Evolutionary conservation across 2,797 vertebrate species (phyloP), one percentile per base, ranked within the genome.

Genomic region (Pagetopsis macropterus): DNA sequence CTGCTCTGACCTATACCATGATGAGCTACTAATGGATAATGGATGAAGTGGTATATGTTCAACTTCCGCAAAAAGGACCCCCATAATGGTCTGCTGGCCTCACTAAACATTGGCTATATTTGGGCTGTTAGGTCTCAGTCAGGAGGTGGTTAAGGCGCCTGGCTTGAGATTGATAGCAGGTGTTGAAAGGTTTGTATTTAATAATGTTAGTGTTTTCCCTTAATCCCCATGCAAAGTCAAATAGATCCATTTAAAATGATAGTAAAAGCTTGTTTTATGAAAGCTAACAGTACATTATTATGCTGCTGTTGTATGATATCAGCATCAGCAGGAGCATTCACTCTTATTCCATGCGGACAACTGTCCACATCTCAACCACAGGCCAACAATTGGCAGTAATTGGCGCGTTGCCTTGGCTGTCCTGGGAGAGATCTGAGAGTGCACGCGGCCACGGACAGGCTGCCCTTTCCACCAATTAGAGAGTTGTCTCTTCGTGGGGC

Each of bases 401-500:
- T 95, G 94, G 93, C 89, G 90, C 84, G 83, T 93, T 94, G 92
- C 89, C 90, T 89, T 19, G 89, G 83, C 91, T 89, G 89, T 94
- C 94, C 93, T 93, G 78, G 79, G 94, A 94, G 94, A 94, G 94
- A 93, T 94, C 91, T 92, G 90, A 93, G 91, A 88, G 89, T 67
- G 82, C 83, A 76, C 59, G 52, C 67, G 79, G 90, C 89, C 91
- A 88, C 88, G 86, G 92, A 92, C 91, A 87, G 90, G 87, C 91
- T 94, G 93, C 94, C 93, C 93, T 94, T 93, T 94, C 93, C 92
- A 92, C 91, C 94, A 94, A 95, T 95, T 94, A 95, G 92, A 94
- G 89, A 73, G 79, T 85, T 84, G 89, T 85, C 88, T 86, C 85
- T 92, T 91, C 78, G 77, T 78, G 84, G 85, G 92, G 90, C 64